Base-by-base conservation (phyloP, 2,888 invertebrate genomes). In the Atrina japonica region DNA sequence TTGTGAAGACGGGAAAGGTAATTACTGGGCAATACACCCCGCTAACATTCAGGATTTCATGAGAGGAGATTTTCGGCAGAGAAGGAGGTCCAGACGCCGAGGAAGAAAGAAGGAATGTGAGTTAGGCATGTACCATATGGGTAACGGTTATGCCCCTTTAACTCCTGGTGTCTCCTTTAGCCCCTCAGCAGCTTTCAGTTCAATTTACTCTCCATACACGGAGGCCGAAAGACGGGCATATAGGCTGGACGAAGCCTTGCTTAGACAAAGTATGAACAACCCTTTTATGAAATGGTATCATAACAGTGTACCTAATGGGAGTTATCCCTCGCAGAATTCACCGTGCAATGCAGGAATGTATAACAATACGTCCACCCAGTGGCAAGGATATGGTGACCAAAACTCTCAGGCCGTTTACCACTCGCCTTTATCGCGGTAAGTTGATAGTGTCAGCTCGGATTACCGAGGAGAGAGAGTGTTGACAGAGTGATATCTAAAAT, bases 21-120 rank as follows among this genome's bases (percentile, higher is more conserved):
- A 88, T 77, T 88, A 88, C 74, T 89, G 89, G 89, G 86, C 86
- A 25, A 87, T 89, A 52, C 89, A 89, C 69, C 88, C 87, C 16
- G 88, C 87, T 5, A 88, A 88, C 75, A 81, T 87, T 21, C 88
- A 87, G 72, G 88, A 88, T 75, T 89, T 89, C 71, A 82, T 83
- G 77, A 70, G 86, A 7, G 89, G 89, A 3, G 89, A 89, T 70
- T 89, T 87, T 75, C 80, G 88, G 1, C 87, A 88, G 56, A 73
- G 88, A 61, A 75, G 86, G 7, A 80, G 87, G 18, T 86, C 86
- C 2, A 73, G 87, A 11, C 71, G 86, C 30, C 70, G 86, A 14
- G 86, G 85, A 0, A 76, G 87, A 7, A 86, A 86, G 78, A 86
- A 86, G 81, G 84, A 86, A 59, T 83, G 83, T 56, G 87, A 86